Conservation (phyloP, 2,113 vertebrate species). For the Centropristis striata region DNA sequence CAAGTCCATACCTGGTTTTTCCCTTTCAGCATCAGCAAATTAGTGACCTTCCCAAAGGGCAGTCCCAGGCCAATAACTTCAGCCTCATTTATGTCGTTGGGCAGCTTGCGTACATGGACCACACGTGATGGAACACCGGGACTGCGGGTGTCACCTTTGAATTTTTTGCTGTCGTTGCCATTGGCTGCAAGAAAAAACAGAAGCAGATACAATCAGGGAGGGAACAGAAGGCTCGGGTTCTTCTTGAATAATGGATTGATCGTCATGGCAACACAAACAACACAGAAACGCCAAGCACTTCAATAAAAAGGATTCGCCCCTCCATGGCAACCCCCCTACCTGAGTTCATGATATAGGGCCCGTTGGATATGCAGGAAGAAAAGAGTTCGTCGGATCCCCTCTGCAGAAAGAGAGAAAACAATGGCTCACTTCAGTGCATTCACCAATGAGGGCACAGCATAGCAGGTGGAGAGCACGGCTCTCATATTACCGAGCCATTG, state of each 20-base stretch:
- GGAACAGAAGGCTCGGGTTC: slow-evolving; percentile 67
- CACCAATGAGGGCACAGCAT: slow-evolving; percentile 58
- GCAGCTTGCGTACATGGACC: slow-evolving; percentile 95
- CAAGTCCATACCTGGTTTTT: slow-evolving; percentile 93
- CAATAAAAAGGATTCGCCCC: slow-evolving; percentile 60
- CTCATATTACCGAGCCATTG: slow-evolving; percentile 77
- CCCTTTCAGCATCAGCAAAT: slow-evolving; percentile 97
- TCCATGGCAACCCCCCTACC: slow-evolving; percentile 83
- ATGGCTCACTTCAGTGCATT: slow-evolving; percentile 66
- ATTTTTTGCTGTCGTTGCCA: slow-evolving; percentile 99
- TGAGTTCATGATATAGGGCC: slow-evolving; percentile 98
- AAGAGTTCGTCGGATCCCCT: slow-evolving; percentile 99
- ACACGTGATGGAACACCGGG: slow-evolving; percentile 93
- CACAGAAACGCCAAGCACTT: slow-evolving; percentile 59
- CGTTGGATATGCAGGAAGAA: slow-evolving; percentile 97
- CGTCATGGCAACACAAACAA: slow-evolving; percentile 71
- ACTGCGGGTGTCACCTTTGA: slow-evolving; percentile 94
- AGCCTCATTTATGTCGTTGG: slow-evolving; percentile 94
- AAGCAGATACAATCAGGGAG: slow-evolving; percentile 78
- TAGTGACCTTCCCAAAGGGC: slow-evolving; percentile 98
- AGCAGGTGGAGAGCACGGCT: slow-evolving; percentile 73
- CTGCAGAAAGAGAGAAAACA: slow-evolving; percentile 83
- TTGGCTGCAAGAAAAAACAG: slow-evolving; percentile 88
- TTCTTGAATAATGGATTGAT: slow-evolving; percentile 81
- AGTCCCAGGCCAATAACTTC: slow-evolving; percentile 97